Conservation (phyloP, 1,140 invertebrate genomes). For the Metopolophium dirhodum region DNA sequence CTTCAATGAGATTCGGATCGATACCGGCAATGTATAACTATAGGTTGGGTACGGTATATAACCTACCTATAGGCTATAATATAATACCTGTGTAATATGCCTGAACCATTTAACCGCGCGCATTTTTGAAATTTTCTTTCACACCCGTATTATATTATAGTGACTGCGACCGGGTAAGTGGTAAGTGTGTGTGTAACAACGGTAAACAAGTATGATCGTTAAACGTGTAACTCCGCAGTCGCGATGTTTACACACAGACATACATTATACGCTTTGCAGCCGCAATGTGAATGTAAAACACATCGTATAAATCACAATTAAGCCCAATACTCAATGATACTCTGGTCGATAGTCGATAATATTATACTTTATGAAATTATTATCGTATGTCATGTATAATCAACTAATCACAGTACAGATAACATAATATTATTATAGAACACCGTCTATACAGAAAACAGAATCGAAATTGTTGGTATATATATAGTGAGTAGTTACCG, state of each 20-base stretch:
- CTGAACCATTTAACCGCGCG: neutral
- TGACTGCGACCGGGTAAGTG: neutral
- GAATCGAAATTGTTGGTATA: neutral
- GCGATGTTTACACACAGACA: constrained; percentile 45
- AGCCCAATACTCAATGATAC: neutral
- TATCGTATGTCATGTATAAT: neutral
- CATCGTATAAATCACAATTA: constrained; percentile 44
- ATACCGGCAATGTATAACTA: neutral
- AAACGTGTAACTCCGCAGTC: constrained; percentile 31
- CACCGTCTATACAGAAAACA: neutral
- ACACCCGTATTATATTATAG: neutral
- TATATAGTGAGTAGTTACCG: too few species aligned
- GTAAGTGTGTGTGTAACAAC: constrained; percentile 20
- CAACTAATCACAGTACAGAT: neutral
- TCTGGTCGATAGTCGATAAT: neutral
- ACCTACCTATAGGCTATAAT: too few species aligned
- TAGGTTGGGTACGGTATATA: too few species aligned
- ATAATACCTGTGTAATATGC: neutral
- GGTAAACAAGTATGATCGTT: constrained; percentile 33
- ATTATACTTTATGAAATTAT: neutral
- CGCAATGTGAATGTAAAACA: constrained; percentile 28
- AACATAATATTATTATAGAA: neutral
- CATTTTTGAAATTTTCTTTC: constrained; percentile 41
- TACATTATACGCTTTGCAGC: neutral
- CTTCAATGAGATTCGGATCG: neutral